phyloP scores from a whole-genome alignment of 2,797 vertebrate species.

The Gadopsis bispinosus region DNA sequence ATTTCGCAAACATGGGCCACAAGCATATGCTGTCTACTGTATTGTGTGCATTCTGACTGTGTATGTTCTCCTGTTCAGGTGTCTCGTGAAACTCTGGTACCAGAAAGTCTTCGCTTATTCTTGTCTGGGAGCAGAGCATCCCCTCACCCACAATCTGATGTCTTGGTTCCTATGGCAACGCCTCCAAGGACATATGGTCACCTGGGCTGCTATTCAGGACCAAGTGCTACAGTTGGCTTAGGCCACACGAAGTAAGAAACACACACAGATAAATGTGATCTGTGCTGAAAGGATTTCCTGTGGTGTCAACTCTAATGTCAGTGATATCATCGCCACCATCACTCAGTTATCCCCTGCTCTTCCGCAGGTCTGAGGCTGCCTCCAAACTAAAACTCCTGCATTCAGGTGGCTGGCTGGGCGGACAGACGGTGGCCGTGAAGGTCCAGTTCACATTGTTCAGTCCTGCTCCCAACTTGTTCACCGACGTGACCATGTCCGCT shows the following conservation, averaged over 20 bases:
- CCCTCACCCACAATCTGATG: background rate
- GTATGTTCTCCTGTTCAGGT: conserved; percentile 43
- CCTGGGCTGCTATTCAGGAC: conserved; percentile 47
- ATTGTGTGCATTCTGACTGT: too few species aligned
- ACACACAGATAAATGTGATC: background rate
- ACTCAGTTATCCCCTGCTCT: background rate
- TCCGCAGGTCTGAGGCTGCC: conserved; percentile 69
- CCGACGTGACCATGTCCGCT: conserved; percentile 73
- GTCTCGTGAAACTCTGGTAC: background rate
- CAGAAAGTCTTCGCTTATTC: conserved; percentile 1
- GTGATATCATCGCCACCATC: background rate
- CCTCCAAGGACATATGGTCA: conserved; percentile 40
- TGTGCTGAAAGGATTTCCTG: background rate
- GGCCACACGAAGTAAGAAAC: conserved; percentile 82
- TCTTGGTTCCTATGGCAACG: background rate
- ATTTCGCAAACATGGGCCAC: conserved; percentile 4
- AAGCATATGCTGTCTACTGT: too few species aligned
- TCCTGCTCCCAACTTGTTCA: conserved; percentile 81
- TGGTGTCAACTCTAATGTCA: too few species aligned
- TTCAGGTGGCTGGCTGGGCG: conserved; percentile 70
- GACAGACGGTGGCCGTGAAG: conserved; percentile 64
- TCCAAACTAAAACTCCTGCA: conserved; percentile 69
- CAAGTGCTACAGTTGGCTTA: conserved; percentile 56
- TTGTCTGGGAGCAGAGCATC: background rate
- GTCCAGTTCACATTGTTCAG: conserved; percentile 84